Evolutionary conservation across 2,113 vertebrate species (phyloP).

Genomic region (Solenodon paradoxus): DNA sequence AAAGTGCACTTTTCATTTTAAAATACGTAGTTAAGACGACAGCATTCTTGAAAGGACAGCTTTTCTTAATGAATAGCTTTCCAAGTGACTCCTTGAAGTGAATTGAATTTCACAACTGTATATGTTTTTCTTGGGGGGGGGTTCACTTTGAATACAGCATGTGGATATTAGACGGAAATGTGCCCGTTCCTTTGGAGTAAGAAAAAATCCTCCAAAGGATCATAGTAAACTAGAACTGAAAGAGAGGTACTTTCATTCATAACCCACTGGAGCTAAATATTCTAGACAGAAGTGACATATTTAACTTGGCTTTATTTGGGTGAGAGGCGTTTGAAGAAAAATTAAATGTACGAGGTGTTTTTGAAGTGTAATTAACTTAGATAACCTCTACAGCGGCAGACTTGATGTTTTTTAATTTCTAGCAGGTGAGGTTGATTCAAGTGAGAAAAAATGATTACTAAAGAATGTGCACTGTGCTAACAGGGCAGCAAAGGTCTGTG

Average conservation of each 20-base stretch:
- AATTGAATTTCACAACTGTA: constrained; percentile 34
- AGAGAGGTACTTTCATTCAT: constrained; percentile 66
- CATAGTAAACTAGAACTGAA: constrained; percentile 48
- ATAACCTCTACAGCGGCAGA: constrained; percentile 10
- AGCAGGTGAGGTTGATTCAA: constrained; percentile 54
- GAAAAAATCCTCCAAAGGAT: background rate
- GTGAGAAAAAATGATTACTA: constrained; percentile 42
- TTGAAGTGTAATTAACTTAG: constrained; percentile 52
- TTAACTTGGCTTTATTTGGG: constrained; percentile 52
- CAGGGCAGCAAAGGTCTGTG: constrained; percentile 25
- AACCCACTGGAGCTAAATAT: constrained; percentile 32
- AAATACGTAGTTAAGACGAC: background rate
- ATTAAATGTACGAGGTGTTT: constrained; percentile 11
- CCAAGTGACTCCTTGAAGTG: background rate
- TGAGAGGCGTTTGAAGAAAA: constrained; percentile 47
- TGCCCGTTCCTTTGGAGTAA: constrained; percentile 24
- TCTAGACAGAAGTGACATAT: constrained; percentile 55
- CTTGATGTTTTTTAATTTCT: constrained; percentile 36
- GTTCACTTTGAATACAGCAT: constrained; percentile 22
- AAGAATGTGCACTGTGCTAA: constrained; percentile 31
- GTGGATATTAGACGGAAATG: constrained; percentile 15
- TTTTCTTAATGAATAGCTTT: constrained; percentile 31
- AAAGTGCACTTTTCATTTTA: background rate
- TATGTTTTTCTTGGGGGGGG: background rate
- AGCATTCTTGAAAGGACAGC: background rate